Evolutionary conservation across 1,140 invertebrate genomes (phyloP).

Genomic region (Megathymus violae): DNA sequence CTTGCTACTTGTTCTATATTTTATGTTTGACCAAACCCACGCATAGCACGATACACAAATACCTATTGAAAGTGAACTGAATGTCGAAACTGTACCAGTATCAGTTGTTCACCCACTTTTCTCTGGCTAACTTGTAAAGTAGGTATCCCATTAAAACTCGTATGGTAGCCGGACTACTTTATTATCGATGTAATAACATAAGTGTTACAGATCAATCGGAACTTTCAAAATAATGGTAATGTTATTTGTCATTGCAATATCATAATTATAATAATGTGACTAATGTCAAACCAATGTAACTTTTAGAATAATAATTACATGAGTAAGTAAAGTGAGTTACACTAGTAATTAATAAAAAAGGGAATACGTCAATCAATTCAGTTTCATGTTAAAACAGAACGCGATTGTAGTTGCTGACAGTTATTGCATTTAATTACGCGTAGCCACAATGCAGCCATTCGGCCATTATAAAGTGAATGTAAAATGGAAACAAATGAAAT

Average conservation of each 20-base stretch:
- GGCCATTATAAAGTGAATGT: slow-evolving; percentile 20
- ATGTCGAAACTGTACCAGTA: slow-evolving; percentile 60
- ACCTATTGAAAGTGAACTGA: slow-evolving; percentile 62
- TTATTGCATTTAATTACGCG: slow-evolving; percentile 13
- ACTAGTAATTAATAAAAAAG: slow-evolving; percentile 1
- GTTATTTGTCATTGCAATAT: slow-evolving; percentile 17
- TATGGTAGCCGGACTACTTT: slow-evolving; percentile 18
- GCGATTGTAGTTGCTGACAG: slow-evolving; percentile 1
- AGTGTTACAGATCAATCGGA: slow-evolving; percentile 30
- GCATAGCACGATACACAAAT: slow-evolving; percentile 51
- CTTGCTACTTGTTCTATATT: slow-evolving; percentile 15
- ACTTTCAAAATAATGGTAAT: slow-evolving; percentile 34
- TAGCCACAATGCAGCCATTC: slow-evolving; percentile 2
- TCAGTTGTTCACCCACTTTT: slow-evolving; percentile 70
- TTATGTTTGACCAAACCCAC: slow-evolving; percentile 37
- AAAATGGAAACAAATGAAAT: slow-evolving; percentile 59
- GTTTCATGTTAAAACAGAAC: slow-evolving; percentile 1
- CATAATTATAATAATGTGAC: slow-evolving; percentile 10
- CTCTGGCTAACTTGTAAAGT: slow-evolving; percentile 52
- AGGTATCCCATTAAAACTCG: slow-evolving; percentile 38
- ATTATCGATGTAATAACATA: slow-evolving; percentile 26
- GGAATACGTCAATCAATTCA: slow-evolving; percentile 6
- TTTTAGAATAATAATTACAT: too few species aligned
- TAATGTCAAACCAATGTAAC: slow-evolving; percentile 6
- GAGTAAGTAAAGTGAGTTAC: too few species aligned